phyloP scores from a whole-genome alignment of 2,888 invertebrate species.

The Amiota mariae region DNA sequence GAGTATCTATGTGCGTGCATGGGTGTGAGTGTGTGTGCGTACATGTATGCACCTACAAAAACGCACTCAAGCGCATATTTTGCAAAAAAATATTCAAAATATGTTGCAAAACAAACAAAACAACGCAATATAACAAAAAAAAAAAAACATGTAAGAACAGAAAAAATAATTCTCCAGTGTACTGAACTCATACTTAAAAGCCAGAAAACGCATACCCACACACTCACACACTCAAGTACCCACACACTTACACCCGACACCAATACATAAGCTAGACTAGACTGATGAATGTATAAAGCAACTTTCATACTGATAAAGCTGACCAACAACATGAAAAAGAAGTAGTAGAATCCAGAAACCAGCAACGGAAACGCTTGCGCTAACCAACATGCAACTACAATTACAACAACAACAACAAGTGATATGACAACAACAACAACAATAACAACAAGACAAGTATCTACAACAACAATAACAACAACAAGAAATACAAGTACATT shows the following conservation, averaged over 20 bases:
- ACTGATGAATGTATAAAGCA: not conserved
- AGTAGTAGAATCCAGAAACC: slow-evolving; percentile 28
- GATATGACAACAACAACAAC: slow-evolving; percentile 36
- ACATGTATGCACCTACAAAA: slow-evolving; percentile 7
- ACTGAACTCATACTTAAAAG: slow-evolving; percentile 11
- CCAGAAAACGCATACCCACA: not conserved
- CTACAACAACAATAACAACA: slow-evolving; percentile 32
- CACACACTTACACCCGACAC: slow-evolving; percentile 31
- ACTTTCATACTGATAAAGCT: slow-evolving; percentile 64
- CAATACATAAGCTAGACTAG: slow-evolving; percentile 1
- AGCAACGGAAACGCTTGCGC: slow-evolving; percentile 59
- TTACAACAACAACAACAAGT: slow-evolving; percentile 42
- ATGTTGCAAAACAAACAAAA: slow-evolving; percentile 51
- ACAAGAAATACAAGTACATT: slow-evolving; percentile 44
- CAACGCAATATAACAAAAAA: slow-evolving; percentile 35
- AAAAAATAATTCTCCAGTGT: not conserved
- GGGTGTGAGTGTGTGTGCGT: slow-evolving; percentile 16
- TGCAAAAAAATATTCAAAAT: slow-evolving; percentile 38
- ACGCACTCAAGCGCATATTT: slow-evolving; percentile 10
- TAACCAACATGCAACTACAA: slow-evolving; percentile 57
- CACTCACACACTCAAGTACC: slow-evolving; percentile 13
- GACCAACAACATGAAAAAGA: slow-evolving; percentile 52
- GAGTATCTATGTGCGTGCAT: slow-evolving; percentile 16
- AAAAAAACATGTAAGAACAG: no score
- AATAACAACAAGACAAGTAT: no score